Conservation (phyloP, 2,113 vertebrate genomes). For the Lepidothrix coronata region DNA sequence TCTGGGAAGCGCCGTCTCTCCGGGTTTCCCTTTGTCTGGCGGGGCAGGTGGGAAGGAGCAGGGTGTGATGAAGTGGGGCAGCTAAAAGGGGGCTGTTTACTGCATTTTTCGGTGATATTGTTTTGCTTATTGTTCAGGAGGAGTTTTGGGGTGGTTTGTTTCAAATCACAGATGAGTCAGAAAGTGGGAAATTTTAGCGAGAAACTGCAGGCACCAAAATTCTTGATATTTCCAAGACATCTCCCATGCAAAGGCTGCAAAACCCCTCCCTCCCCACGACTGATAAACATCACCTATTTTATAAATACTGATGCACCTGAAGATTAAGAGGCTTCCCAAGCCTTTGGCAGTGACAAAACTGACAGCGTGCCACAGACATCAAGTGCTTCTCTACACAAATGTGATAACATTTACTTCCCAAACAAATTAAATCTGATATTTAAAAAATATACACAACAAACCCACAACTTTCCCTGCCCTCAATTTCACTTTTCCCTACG, state of each 20-base stretch:
- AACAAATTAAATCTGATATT: slow-evolving; percentile 35
- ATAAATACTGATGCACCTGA: not conserved
- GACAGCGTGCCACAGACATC: not conserved
- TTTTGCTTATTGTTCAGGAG: slow-evolving; percentile 53
- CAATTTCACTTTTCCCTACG: not conserved
- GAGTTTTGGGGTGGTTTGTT: not conserved
- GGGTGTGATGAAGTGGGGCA: slow-evolving; percentile 50
- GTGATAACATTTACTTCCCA: slow-evolving; percentile 11
- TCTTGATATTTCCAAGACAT: not conserved
- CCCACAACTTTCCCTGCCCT: not conserved
- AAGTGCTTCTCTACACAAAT: not conserved
- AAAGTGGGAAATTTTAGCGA: slow-evolving; percentile 29
- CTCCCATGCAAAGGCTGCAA: not conserved
- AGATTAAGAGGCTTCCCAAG: not conserved
- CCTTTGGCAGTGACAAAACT: not conserved
- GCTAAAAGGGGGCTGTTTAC: slow-evolving; percentile 57
- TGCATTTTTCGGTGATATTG: not conserved
- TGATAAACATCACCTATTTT: not conserved
- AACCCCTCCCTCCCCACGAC: not conserved
- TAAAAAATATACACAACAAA: not conserved
- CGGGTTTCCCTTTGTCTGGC: slow-evolving; percentile 23
- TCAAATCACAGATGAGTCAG: slow-evolving; percentile 44
- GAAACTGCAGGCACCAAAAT: not conserved
- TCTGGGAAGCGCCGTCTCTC: not conserved
- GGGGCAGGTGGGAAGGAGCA: slow-evolving; percentile 67